A percentile compares a stretch with the other conserved stretches of the same genome.
These are phyloP conservation scores for Lithophane semibrunnea DNA, from an alignment of 2,888 invertebrate genomes.

Conservation along the genomic window DNA sequence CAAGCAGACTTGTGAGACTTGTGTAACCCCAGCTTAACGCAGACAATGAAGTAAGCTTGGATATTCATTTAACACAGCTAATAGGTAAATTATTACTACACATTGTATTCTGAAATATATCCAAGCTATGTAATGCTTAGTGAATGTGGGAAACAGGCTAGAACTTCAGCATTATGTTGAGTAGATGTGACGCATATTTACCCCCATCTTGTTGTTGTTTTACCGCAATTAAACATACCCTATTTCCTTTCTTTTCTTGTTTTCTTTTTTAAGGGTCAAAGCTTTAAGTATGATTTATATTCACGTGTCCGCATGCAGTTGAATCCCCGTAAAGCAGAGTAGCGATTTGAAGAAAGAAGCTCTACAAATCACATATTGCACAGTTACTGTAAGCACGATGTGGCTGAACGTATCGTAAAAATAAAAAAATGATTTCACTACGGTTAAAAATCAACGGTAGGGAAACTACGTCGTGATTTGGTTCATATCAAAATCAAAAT, in stretches of 20 bases:
- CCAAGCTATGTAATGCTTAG: slow-evolving; percentile 7
- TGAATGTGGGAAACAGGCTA: slow-evolving; percentile 8
- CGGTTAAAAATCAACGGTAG: neutral
- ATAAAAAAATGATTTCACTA: no score
- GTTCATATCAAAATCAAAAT: no score
- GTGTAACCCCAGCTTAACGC: slow-evolving; percentile 43
- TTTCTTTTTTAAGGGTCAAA: no score
- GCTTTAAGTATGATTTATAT: no score
- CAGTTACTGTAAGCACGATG: no score
- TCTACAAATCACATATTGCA: no score
- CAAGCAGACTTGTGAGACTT: slow-evolving; percentile 40
- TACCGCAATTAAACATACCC: no score
- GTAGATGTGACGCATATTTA: neutral
- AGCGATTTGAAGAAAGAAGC: no score
- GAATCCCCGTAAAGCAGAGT: no score
- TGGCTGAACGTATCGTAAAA: no score
- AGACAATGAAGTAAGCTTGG: slow-evolving; percentile 56
- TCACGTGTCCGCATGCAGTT: no score
- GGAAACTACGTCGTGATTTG: neutral
- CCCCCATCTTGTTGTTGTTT: neutral
- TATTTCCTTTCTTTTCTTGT: neutral
- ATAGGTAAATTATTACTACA: slow-evolving; percentile 51
- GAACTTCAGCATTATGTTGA: slow-evolving; percentile 7
- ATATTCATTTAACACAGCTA: slow-evolving; percentile 52
- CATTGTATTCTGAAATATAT: slow-evolving; percentile 40